Evolutionary conservation across 2,113 vertebrate genomes (phyloP), one percentile per base, ranked within the genome.

Genomic region (Raphicerus campestris): DNA sequence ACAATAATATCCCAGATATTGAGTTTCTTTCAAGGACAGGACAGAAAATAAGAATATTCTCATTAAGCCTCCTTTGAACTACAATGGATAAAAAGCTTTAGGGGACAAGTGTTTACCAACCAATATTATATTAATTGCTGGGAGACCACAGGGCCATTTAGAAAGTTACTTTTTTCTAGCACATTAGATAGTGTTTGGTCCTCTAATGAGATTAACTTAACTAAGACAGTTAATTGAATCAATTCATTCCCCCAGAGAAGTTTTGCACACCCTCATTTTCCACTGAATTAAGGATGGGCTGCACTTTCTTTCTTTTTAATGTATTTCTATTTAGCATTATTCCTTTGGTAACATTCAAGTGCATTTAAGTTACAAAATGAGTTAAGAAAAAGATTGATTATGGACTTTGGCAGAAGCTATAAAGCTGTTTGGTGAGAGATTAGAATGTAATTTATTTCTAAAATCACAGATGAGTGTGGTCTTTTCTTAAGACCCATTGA

Each of bases 181-280:
- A 17, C 28, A 28, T 53, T 87, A 82, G 32, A 53, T 89, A 47
- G 61, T 30, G 16, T 53, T 97, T 90, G 56, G 61, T 35, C 87
- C 55, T 66, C 86, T 96, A 80, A 89, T 75, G 83, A 42, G 82
- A 96, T 89, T 94, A 91, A 94, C 87, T 92, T 84, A 94, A 87
- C 82, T 47, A 93, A 91, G 55, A 92, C 39, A 83, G 91, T 84
- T 97, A 88, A 97, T 94, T 83, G 88, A 87, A 83, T 97, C 82
- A 96, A 77, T 75, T 96, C 42, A 84, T 96, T 92, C 11, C 91
- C 87, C 73, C 28, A 93, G 73, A 94, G 91, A 91, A 45, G 39
- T 17, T 89, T 96, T 83, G 70, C 58, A 93, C 56, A 78, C 45
- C 83, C 80, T 96, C 77, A 63, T 94, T 98, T 97, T 95, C 91